Percentiles rank a stretch among this genome's conserved stretches.
Conservation (phyloP, 2,113 vertebrate species). For the Oreochromis tanganicae region DNA sequence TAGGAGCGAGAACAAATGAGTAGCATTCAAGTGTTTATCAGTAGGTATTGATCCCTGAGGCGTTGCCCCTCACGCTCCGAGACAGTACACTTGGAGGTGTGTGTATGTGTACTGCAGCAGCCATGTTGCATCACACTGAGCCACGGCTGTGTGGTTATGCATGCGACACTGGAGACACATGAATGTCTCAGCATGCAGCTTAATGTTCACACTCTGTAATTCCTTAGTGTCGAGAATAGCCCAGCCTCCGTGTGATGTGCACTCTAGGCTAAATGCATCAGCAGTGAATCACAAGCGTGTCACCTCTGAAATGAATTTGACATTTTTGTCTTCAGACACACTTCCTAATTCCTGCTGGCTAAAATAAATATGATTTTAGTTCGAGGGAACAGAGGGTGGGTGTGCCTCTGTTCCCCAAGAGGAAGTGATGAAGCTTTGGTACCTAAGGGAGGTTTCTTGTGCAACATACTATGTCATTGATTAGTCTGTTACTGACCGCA, state of each 20-base stretch:
- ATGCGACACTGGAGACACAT: neutral
- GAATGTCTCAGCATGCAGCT: neutral
- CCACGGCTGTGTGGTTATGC: neutral
- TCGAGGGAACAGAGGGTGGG: neutral
- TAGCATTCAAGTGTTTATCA: conserved; percentile 8
- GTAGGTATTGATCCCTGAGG: neutral
- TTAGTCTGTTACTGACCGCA: neutral
- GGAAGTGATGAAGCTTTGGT: neutral
- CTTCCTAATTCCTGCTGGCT: conserved; percentile 19
- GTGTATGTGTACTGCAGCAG: neutral
- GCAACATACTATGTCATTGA: neutral
- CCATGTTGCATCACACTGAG: neutral
- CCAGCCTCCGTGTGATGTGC: neutral
- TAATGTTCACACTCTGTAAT: conserved; percentile 21
- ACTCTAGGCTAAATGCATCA: conserved; percentile 27
- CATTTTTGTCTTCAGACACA: conserved; percentile 10
- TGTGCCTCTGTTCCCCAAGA: neutral
- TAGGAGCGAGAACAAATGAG: neutral
- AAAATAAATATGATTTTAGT: neutral
- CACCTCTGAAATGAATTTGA: conserved; percentile 10
- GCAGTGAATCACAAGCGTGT: conserved; percentile 32
- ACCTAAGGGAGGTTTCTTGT: neutral
- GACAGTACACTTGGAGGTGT: neutral
- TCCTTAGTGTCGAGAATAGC: neutral
- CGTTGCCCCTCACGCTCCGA: neutral